Evolutionary conservation across 2,797 vertebrate genomes (phyloP).

Genomic region (Ptychobarbus kaznakovi): DNA sequence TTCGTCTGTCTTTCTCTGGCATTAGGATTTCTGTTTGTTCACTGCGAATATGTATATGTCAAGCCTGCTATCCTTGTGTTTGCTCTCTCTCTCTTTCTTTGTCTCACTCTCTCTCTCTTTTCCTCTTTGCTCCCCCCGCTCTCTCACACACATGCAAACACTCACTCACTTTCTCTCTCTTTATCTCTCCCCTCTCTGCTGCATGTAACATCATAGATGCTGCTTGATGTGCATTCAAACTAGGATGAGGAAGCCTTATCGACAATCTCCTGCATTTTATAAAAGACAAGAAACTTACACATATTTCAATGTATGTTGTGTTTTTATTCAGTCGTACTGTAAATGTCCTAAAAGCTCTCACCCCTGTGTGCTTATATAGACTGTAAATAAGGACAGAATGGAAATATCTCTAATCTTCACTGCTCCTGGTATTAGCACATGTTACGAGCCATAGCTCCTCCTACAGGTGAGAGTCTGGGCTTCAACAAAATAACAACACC

Average conservation of each 20-base stretch:
- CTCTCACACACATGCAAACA: conserved; percentile 47
- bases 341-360: conserved; percentile 65
- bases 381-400: conserved; percentile 71
- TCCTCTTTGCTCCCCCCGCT: conserved; percentile 51
- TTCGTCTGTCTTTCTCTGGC: conserved; percentile 58
- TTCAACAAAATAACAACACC: conserved; percentile 28
- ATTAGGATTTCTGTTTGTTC: conserved; percentile 61
- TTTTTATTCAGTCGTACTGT: not conserved
- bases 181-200: conserved; percentile 49
- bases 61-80: conserved; percentile 74
- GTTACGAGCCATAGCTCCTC: conserved; percentile 80
- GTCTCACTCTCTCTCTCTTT: conserved; percentile 45
- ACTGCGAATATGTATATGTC: conserved; percentile 65
- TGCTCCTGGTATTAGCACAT: conserved; percentile 66
- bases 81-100: conserved; percentile 66
- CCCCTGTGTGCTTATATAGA: conserved; percentile 74
- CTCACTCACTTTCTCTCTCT: conserved; percentile 40
- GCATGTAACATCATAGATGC: conserved; percentile 48
- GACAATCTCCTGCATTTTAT: not conserved
- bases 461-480: conserved; percentile 77
- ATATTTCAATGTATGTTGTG: conserved; percentile 13
- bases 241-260: conserved; percentile 34
- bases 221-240: conserved; percentile 58
- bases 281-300: not conserved
- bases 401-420: conserved; percentile 71